Conservation (phyloP, 2,113 vertebrate genomes). For the Nycticryphes semicollaris region DNA sequence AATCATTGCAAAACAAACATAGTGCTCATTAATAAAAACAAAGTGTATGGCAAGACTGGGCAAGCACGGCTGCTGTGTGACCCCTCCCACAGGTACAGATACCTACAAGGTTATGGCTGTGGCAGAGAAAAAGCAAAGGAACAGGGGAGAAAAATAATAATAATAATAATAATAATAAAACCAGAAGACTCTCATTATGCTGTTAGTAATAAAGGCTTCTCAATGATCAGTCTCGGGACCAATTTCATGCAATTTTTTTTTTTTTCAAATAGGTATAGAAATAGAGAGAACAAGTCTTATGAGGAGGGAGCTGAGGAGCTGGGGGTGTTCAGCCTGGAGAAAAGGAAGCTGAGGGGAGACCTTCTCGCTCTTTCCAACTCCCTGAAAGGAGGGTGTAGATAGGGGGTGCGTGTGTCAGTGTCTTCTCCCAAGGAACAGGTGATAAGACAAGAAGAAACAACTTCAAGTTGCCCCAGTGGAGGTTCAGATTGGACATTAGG, state of each 20-base stretch:
- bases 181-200: neutral
- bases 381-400: too few relatives aligned
- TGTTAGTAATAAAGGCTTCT: neutral
- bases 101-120: neutral
- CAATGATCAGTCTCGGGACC: neutral
- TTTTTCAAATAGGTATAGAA: neutral
- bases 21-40: neutral
- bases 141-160: neutral
- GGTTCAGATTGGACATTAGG: too few relatives aligned
- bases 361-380: too few relatives aligned
- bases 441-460: too few relatives aligned
- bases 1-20: slow-evolving; percentile 9
- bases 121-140: neutral
- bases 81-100: neutral
- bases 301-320: too few relatives aligned
- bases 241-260: neutral
- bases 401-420: too few relatives aligned
- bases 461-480: too few relatives aligned
- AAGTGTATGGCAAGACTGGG: neutral
- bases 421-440: too few relatives aligned
- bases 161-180: too few relatives aligned
- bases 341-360: too few relatives aligned
- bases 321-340: too few relatives aligned
- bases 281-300: too few relatives aligned
- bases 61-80: neutral